Evolutionary conservation across 2,888 invertebrate species (phyloP).

Genomic region (Baccha elongata): DNA sequence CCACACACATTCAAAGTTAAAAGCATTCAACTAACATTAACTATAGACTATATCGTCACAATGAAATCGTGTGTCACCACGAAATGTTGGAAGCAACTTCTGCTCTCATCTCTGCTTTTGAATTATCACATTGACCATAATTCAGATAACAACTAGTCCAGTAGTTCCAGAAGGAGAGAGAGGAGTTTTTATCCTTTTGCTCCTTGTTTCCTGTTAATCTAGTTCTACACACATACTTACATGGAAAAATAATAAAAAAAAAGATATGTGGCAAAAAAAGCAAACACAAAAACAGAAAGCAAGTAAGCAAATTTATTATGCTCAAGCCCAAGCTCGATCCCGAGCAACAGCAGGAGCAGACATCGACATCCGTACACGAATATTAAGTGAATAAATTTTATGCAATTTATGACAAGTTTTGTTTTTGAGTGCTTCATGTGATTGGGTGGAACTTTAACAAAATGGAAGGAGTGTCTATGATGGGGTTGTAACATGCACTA

Average conservation of each 20-base stretch:
- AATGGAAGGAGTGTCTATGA: background rate
- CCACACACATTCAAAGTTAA: background rate
- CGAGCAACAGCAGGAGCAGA: conserved; percentile 70
- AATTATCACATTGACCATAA: conserved; percentile 75
- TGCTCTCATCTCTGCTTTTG: conserved; percentile 74
- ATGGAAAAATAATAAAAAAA: conserved; percentile 12
- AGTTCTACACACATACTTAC: conserved; percentile 51
- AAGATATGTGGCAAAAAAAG: background rate
- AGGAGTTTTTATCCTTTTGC: conserved; percentile 50
- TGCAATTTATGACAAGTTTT: conserved; percentile 73
- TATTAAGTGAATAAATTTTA: conserved; percentile 70
- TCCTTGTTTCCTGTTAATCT: conserved; percentile 67
- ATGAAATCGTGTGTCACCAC: conserved; percentile 67
- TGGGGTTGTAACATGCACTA: conserved; percentile 12
- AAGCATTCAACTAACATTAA: background rate
- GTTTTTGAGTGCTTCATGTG: conserved; percentile 61
- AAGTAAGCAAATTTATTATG: conserved; percentile 69
- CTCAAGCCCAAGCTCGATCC: conserved; percentile 26
- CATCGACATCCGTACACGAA: conserved; percentile 70
- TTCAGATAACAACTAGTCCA: conserved; percentile 75
- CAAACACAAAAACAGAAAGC: conserved; percentile 37
- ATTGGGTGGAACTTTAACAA: conserved; percentile 22
- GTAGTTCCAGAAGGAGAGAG: conserved; percentile 27
- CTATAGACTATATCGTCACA: conserved; percentile 52
- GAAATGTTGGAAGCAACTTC: conserved; percentile 57